Percentiles rank a stretch among this genome's conserved stretches.
Conservation (phyloP, 2,888 invertebrate species). For the Caenorhabditis drosophilae region DNA sequence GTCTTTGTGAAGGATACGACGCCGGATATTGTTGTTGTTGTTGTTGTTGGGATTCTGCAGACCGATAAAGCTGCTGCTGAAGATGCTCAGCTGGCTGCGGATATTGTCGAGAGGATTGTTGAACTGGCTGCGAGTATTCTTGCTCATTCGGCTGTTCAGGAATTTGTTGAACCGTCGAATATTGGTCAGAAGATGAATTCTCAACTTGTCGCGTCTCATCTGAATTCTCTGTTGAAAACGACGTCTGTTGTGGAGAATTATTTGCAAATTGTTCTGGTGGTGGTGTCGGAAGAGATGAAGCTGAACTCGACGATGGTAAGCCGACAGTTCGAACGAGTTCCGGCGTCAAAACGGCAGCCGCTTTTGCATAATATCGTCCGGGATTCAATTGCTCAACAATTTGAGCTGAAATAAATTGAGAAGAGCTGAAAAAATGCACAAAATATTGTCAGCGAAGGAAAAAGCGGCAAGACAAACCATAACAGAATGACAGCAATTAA, state of each 20-base stretch:
- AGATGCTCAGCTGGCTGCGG: slow-evolving; percentile 1
- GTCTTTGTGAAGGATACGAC: background rate
- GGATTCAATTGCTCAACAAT: slow-evolving; percentile 20
- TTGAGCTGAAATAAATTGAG: background rate
- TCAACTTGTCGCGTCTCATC: no score
- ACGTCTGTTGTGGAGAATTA: slow-evolving; percentile 5
- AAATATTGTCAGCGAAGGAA: no score
- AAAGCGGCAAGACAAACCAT: no score
- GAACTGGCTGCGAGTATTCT: slow-evolving; percentile 1
- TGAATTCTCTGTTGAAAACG: slow-evolving; percentile 6
- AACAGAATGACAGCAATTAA: no score
- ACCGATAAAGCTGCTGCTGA: no score
- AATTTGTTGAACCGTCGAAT: slow-evolving; percentile 6
- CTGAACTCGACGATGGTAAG: slow-evolving; percentile 18
- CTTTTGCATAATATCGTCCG: slow-evolving; percentile 35
- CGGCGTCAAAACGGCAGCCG: slow-evolving; percentile 28
- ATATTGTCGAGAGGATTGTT: slow-evolving; percentile 1
- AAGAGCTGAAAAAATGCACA: no score
- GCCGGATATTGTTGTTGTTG: slow-evolving; percentile 6
- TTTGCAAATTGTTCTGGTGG: slow-evolving; percentile 19
- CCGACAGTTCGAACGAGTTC: slow-evolving; percentile 17
- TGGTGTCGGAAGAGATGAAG: slow-evolving; percentile 24
- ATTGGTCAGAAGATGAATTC: no score
- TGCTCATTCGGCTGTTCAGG: slow-evolving; percentile 3
- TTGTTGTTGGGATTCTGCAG: no score